Conservation (phyloP, 1,140 invertebrate genomes). For the Drosophila athabasca region DNA sequence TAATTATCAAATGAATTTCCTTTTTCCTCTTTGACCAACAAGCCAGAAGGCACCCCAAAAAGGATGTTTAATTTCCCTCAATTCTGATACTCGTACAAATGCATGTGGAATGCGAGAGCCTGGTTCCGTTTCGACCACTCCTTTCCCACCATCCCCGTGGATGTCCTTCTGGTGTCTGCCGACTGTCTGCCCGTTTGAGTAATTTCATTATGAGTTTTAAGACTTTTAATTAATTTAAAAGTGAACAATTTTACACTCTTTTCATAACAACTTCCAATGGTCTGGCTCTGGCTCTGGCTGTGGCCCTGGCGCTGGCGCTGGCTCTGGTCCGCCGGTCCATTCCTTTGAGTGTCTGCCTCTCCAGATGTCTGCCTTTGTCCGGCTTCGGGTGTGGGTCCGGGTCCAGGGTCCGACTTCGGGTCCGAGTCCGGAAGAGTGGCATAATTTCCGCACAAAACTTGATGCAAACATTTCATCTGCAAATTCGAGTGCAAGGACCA, state of each 20-base stretch:
- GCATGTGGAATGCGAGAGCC: too few relatives aligned
- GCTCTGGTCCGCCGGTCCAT: constrained; percentile 1
- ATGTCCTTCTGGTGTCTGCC: constrained; percentile 3
- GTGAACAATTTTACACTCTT: constrained; percentile 74
- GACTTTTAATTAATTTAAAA: constrained; percentile 79
- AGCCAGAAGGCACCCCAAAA: constrained; percentile 15
- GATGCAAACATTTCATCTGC: constrained; percentile 72
- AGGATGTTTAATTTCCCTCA: constrained; percentile 42
- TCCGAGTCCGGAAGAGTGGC: constrained; percentile 60
- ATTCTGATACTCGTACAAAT: neutral
- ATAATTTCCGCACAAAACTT: constrained; percentile 76
- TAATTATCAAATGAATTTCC: constrained; percentile 62
- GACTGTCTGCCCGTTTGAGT: constrained; percentile 51
- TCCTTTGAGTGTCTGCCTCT: neutral
- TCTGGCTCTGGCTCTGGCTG: neutral
- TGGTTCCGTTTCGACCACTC: constrained; percentile 34
- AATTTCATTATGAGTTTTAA: constrained; percentile 80
- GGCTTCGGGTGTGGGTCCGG: neutral
- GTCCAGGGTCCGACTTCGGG: constrained; percentile 15
- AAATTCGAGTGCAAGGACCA: constrained; percentile 53
- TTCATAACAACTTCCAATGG: constrained; percentile 35
- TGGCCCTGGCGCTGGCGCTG: neutral
- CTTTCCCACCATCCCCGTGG: neutral
- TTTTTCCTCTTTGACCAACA: constrained; percentile 3
- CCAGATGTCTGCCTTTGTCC: neutral